Base-by-base conservation (phyloP, 2,888 invertebrate genomes). In the Leucoma salicis region DNA sequence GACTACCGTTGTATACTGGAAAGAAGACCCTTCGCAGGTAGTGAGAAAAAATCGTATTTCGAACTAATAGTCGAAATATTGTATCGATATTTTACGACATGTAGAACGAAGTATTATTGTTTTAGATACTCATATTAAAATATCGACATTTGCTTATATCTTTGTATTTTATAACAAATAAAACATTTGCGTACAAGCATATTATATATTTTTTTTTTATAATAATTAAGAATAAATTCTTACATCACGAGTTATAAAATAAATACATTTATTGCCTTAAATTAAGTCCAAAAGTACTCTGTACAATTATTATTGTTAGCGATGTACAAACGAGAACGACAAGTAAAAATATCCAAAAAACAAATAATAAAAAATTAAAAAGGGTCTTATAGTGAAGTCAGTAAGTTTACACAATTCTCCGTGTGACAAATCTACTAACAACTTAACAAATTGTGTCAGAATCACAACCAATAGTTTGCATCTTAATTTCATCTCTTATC, bases 191-290 rank as follows among this genome's bases (percentile, higher is more conserved):
- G 42, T 88, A 89, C 88, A 89, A 89, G 89, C 89, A 88, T 89
- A 88, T 87, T 82, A 87, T 88, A 89, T 89, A 83, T 84, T 86
- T 88, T 83, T 88, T 83, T 80, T 89, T 86, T 80, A 86, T 88
- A 87, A 89, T 89, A 88, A 87, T 88, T 89, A 89, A 85, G 88
- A 87, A 88, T 88, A 87, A 89, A 88, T 87, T 87, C 89, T 89
- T 89, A 89, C 87, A 87, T 89, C 88, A 87, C 88, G 80, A 89
- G 87, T 88, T 89, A 88, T 88, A 89, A 88, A 89, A 89, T 89
- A 89, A 89, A 89, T 89, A 89, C 89, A 88, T 89, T 89, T 89
- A 89, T 88, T 86, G 87, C 88, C 89, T 87, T 88, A 88, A 89
- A 85, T 87, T 88, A 89, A 87, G 88, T 89, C 84, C 86, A 85